Percentiles rank a stretch among this genome's conserved stretches.
These are phyloP conservation scores for Callyntrura sp. DNA, from an alignment of 2,888 invertebrate genomes.

Conservation along the genomic window DNA sequence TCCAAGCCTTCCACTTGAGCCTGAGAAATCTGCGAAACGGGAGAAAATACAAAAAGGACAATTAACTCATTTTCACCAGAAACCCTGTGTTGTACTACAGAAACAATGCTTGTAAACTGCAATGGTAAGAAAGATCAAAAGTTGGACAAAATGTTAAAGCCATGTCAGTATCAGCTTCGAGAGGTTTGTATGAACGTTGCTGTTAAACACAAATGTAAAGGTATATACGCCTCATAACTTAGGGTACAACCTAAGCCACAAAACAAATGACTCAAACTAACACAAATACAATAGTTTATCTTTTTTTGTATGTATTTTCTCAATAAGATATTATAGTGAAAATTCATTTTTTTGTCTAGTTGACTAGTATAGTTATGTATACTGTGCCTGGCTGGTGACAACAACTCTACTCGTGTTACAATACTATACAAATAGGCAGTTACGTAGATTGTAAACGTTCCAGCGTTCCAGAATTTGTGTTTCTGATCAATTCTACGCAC, in stretches of 20 bases:
- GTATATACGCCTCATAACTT: background rate
- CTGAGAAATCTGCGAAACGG: conserved; percentile 75
- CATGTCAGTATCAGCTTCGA: conserved; percentile 59
- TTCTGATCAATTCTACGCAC: too few species aligned
- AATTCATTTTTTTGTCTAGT: background rate
- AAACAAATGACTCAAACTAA: conserved; percentile 27
- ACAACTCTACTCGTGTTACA: too few species aligned
- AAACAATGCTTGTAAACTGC: conserved; percentile 24
- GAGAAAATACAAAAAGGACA: background rate
- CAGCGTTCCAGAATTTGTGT: background rate
- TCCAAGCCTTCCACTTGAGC: conserved; percentile 79
- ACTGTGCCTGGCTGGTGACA: background rate
- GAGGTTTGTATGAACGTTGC: conserved; percentile 30
- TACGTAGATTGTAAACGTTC: background rate
- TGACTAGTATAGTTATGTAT: too few species aligned
- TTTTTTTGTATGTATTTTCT: background rate
- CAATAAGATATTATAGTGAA: background rate
- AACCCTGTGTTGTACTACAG: background rate
- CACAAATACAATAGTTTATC: background rate
- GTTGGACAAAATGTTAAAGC: conserved; percentile 58
- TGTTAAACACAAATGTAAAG: conserved; percentile 28
- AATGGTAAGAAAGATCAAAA: conserved; percentile 34
- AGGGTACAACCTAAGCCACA: conserved; percentile 27
- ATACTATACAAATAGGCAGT: background rate
- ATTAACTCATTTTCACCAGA: background rate